Base-by-base conservation (phyloP, 2,797 vertebrate genomes). In the Lacerta bilineata region DNA sequence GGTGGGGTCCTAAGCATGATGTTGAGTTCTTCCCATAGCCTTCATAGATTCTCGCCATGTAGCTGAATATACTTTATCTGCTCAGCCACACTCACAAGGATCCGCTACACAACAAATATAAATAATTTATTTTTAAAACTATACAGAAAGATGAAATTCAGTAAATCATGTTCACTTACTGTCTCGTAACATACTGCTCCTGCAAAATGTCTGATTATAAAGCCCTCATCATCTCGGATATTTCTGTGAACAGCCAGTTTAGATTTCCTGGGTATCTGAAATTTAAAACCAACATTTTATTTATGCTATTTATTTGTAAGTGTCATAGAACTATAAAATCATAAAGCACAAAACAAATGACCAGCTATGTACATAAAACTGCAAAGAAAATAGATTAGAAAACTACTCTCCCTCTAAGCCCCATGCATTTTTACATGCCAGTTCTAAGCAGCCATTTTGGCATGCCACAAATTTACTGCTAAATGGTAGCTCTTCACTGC, bases 121-220 rank as follows among this genome's bases (percentile, higher is more conserved):
- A 75, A 25, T 39, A 75, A 59, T 72, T 50, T 72, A 61, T 79
- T 71, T 10, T 17, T 33, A 84, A 0, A 36, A 2, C 68, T 20
- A 9, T 50, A 66, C 41, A 81, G 80, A 2, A 89, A 23, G 0
- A 18, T 71, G 6, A 78, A 75, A 29, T 0, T 36, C 66, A 71
- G 39, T 0, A 2, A 66, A 36, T 66, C 25, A 86, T 9, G 10
- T 81, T 46, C 5, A 95, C 95, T 94, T 96, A 99, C 99, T 93
- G 99, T 99, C 94, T 99, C 98, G 9, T 99, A 99, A 96, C 99
- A 99, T 5, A 99, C 98, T 8, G 99, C 99, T 96, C 99, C 99
- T 3, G 99, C 99, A 87, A 99, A 99, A 95, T 99, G 99, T 85
- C 99, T 96, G 95, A 99, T 93, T 69, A 99, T 98, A 84, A 99